Base-by-base conservation (phyloP, 2,888 invertebrate genomes). In the Lobophora halterata region DNA sequence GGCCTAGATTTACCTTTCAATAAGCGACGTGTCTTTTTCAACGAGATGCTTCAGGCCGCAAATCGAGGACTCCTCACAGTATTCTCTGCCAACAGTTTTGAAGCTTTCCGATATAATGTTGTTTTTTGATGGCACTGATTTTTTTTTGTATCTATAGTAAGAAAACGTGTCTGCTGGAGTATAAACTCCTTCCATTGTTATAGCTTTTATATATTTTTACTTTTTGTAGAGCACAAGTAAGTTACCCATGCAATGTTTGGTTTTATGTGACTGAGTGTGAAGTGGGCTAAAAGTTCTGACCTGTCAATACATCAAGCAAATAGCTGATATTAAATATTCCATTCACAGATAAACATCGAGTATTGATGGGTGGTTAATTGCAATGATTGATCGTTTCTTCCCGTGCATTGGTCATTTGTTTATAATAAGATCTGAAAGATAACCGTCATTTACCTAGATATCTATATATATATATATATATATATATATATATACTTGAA, bases 31-130 rank as follows among this genome's bases (percentile, higher is more conserved):
- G 16, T 71, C 71, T 5, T 71, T 69, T 48, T 76, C 67, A 8
- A 86, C 87, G 1, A 88, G 65, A 52, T 87, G 80, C 39, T 85
- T 85, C 2, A 88, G 71, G 1, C 88, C 88, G 45, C 79, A 75
- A 19, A 88, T 86, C 1, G 88, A 87, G 4, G 88, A 86, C 49
- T 87, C 85, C 6, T 69, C 57, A 35, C 88, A 88, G 58, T 88
- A 88, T 43, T 85, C 75, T 52, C 64, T 82, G 45, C 71, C 68
- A 12, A 87, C 62, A 1, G 60, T 55, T 49, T 70, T 79, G 4
- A 82, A 5, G 42, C 83, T 80, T 14, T 71, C 64, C 47, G 69
- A 74, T 1, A 81, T 43, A n/a, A 65, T 61, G 16, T 66, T 52
- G 3, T 61, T 26, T 35, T 68, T 69, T 0, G 49, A 59, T 0